phyloP scores from a whole-genome alignment of 1,140 invertebrate species.

The Apis cerana region DNA sequence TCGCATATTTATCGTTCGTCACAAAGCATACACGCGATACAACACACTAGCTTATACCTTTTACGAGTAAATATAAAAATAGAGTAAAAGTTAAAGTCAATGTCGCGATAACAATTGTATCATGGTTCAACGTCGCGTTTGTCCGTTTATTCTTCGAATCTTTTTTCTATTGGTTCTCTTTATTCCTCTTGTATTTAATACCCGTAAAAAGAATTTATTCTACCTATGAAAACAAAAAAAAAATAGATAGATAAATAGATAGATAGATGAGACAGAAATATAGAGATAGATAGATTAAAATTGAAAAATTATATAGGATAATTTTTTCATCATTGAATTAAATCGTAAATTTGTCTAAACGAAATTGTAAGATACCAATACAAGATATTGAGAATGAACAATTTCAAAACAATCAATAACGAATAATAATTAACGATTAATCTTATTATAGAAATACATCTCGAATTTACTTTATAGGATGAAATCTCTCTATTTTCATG shows the following conservation, averaged over 20 bases:
- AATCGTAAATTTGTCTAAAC: neutral
- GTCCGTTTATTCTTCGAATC: no score
- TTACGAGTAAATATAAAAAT: neutral
- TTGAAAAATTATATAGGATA: conserved; percentile 10
- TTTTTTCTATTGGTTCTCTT: neutral
- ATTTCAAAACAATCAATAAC: neutral
- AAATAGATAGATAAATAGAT: no score
- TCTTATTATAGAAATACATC: neutral
- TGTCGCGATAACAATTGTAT: neutral
- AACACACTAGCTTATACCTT: neutral
- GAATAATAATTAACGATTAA: neutral
- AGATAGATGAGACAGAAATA: neutral
- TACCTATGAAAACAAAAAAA: neutral
- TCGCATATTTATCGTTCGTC: conserved; percentile 21
- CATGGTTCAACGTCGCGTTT: neutral
- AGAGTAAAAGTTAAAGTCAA: conserved; percentile 6
- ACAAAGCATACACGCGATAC: conserved; percentile 20
- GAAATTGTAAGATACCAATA: neutral
- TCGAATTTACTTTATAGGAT: no score
- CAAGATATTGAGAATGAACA: neutral
- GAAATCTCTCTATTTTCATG: no score
- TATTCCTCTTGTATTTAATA: neutral
- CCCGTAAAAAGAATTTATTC: neutral
- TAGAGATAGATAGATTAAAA: no score
- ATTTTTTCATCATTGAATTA: neutral